Conservation (phyloP, 1,140 invertebrate species). For the Berghia stephanieae region DNA sequence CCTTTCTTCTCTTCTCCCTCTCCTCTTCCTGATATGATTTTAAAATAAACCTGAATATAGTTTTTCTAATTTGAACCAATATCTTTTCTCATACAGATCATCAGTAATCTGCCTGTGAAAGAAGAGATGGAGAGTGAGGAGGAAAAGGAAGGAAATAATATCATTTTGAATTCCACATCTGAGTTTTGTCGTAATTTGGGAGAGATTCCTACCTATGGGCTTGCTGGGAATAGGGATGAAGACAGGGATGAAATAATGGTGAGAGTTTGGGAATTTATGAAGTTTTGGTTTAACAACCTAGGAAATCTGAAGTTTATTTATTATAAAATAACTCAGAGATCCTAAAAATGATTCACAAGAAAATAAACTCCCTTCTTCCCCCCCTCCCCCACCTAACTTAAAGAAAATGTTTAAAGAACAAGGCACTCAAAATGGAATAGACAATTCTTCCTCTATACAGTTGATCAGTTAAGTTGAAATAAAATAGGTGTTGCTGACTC, state of each 20-base stretch:
- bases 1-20: no score
- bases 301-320: not conserved
- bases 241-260: slow-evolving; percentile 83
- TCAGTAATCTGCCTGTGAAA: not conserved
- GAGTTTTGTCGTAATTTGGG: slow-evolving; percentile 97
- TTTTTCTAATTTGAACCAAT: no score
- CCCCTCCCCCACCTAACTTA: no score
- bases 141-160: slow-evolving; percentile 61
- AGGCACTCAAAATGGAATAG: no score
- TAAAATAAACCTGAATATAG: no score
- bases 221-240: slow-evolving; percentile 84
- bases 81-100: not conserved
- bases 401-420: no score
- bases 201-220: slow-evolving; percentile 82
- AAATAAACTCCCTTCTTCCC: no score
- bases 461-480: no score
- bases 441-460: no score
- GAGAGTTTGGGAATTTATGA: slow-evolving; percentile 43
- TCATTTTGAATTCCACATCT: slow-evolving; percentile 91
- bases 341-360: no score
- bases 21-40: no score
- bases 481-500: no score
- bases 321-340: not conserved
- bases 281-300: not conserved
- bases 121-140: not conserved